Percentiles rank a stretch among this genome's conserved stretches.
Conservation (phyloP, 2,888 invertebrate species). For the Eumacrocentrus americanus region DNA sequence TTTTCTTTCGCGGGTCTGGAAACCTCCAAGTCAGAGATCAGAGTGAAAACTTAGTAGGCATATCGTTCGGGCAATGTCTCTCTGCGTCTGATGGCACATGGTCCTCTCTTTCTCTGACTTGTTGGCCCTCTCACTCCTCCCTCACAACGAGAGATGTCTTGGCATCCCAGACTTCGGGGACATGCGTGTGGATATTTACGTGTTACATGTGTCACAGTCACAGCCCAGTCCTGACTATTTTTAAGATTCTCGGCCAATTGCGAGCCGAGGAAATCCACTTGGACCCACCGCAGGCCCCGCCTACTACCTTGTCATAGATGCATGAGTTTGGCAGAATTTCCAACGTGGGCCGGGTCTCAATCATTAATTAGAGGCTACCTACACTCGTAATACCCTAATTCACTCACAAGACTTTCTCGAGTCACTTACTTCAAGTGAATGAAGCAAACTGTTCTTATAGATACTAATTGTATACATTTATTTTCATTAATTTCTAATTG, state of each 20-base stretch:
- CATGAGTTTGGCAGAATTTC: slow-evolving; percentile 42
- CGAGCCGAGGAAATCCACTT: slow-evolving; percentile 43
- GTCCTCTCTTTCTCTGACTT: slow-evolving; percentile 26
- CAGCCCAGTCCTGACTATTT: slow-evolving; percentile 56
- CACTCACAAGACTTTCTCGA: slow-evolving; percentile 5
- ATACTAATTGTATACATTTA: background rate
- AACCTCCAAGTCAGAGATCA: slow-evolving; percentile 51
- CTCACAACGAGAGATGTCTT: slow-evolving; percentile 16
- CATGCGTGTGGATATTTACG: slow-evolving; percentile 44
- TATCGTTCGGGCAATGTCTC: slow-evolving; percentile 42
- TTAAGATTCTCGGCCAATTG: slow-evolving; percentile 53
- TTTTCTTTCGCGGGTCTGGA: slow-evolving; percentile 43
- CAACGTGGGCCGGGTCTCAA: slow-evolving; percentile 51
- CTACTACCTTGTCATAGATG: slow-evolving; percentile 46
- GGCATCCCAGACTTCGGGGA: background rate
- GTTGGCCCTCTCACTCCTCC: slow-evolving; percentile 26
- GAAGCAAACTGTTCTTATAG: background rate
- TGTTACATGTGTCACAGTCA: slow-evolving; percentile 44
- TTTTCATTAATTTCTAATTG: background rate
- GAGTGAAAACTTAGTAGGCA: slow-evolving; percentile 49
- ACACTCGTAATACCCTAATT: too few relatives aligned
- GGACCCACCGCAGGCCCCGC: slow-evolving; percentile 46
- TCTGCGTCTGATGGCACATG: slow-evolving; percentile 40
- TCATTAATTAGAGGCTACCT: too few relatives aligned
- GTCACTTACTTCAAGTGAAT: slow-evolving; percentile 4